Conservation (phyloP, 2,888 invertebrate species). For the Folsomia manolachei region DNA sequence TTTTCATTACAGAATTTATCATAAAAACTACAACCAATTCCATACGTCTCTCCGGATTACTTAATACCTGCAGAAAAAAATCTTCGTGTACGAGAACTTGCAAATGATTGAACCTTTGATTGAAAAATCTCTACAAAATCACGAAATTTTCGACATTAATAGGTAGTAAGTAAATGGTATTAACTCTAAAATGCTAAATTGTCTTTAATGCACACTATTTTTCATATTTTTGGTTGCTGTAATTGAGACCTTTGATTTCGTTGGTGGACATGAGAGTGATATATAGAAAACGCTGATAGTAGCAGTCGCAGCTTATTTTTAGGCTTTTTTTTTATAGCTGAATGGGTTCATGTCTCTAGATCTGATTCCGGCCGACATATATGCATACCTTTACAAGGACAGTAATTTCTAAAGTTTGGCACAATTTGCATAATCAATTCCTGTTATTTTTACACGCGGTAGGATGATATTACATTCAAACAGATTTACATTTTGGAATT, state of each 20-base stretch:
- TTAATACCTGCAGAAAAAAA: neutral
- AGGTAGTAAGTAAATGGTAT: neutral
- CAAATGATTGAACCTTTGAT: neutral
- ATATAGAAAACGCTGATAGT: too few species aligned
- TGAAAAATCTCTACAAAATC: neutral
- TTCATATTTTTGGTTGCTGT: neutral
- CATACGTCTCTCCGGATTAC: too few species aligned
- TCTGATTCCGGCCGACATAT: too few species aligned
- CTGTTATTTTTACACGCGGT: neutral
- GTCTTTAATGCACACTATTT: conserved; percentile 5
- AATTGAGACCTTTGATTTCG: neutral
- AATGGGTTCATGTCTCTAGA: too few species aligned
- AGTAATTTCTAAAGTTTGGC: neutral
- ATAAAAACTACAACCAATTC: neutral
- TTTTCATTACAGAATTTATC: neutral
- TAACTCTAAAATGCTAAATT: conserved; percentile 5
- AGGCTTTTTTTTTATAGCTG: too few species aligned
- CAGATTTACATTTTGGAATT: too few species aligned
- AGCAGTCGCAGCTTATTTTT: too few species aligned
- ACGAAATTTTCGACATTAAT: neutral
- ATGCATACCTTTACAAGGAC: neutral
- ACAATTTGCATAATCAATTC: neutral
- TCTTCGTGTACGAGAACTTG: too few species aligned
- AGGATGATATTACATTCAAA: neutral
- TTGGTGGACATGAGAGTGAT: too few species aligned